Evolutionary conservation across 2,888 invertebrate species (phyloP), one percentile per base, ranked within the genome.

Genomic region (Campoplex nolae): DNA sequence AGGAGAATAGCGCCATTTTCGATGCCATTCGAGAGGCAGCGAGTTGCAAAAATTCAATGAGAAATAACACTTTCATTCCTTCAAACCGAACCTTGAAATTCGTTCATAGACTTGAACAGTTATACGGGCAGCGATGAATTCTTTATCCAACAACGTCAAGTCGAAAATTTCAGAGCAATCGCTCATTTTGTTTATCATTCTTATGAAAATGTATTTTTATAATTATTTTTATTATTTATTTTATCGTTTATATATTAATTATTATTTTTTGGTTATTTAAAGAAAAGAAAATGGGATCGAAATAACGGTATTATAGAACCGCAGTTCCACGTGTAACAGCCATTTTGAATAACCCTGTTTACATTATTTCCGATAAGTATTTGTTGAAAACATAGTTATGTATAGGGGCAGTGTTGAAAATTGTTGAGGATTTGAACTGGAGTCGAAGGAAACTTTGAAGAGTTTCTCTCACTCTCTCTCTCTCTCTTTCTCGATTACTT

Each of bases 381-480:
- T 74, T 54, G 54, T 54, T 18, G 23, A 2, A n/a, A 56, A 74
- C 11, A 32, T n/a, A n/a, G 6, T 16, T 32, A 35, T 35, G 35
- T 56, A 35, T 56, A 56, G 73, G 56, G 35, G n/a, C 23, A 38
- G 6, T 6, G 23, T 38, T 56, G 23, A 38, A 42, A n/a, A 35
- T 74, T 74, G 38, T 48, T 65, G 48, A 73, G 38, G 70, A 78
- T 45, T 86, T 76, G 78, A 28, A 75, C 62, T 51, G 74, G 45
- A 67, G 65, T 74, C 85, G 87, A 73, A 65, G 84, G 76, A 83
- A 87, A 75, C 78, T 81, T 87, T 84, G 89, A 85, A 88, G 87
- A 84, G 76, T 81, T 51, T 74, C 62, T 38, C 76, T 58, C 74
- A 54, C 65, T 38, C 38, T 38, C 38, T 38, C 38, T 38, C 62